phyloP scores from a whole-genome alignment of 2,797 vertebrate genomes.

The Dallia pectoralis region DNA sequence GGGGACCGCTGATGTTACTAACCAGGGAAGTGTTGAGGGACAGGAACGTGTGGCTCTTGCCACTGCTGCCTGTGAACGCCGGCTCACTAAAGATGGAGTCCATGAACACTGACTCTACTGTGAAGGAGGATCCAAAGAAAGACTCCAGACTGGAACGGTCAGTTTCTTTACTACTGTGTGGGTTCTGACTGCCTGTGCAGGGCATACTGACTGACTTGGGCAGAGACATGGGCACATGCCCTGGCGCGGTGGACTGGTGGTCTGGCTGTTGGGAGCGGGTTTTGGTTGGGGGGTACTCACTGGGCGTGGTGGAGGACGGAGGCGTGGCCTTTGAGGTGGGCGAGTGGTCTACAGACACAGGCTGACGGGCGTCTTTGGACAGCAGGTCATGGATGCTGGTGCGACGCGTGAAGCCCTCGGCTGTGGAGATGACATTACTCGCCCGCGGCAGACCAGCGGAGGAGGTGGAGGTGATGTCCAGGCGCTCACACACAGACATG shows the following conservation, averaged over 20 bases:
- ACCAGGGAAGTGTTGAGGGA: slow-evolving; percentile 93
- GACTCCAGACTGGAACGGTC: slow-evolving; percentile 73
- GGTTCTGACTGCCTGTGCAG: slow-evolving; percentile 34
- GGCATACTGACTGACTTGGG: slow-evolving; percentile 78
- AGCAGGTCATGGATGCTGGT: slow-evolving; percentile 98
- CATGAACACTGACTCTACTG: slow-evolving; percentile 74
- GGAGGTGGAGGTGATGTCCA: slow-evolving; percentile 74
- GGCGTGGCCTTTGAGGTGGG: slow-evolving; percentile 66
- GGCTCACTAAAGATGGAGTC: slow-evolving; percentile 79
- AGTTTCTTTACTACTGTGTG: slow-evolving; percentile 58
- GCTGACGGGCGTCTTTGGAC: slow-evolving; percentile 89
- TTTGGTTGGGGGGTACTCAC: slow-evolving; percentile 90
- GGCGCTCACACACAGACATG: slow-evolving; percentile 78
- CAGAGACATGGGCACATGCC: slow-evolving; percentile 45
- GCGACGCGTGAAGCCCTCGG: slow-evolving; percentile 91
- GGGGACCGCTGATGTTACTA: slow-evolving; percentile 89
- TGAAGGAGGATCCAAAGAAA: slow-evolving; percentile 76
- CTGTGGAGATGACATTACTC: slow-evolving; percentile 97
- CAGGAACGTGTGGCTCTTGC: slow-evolving; percentile 82
- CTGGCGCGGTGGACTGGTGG: slow-evolving; percentile 24
- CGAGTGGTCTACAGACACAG: slow-evolving; percentile 82
- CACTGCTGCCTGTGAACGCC: slow-evolving; percentile 44
- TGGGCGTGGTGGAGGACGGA: slow-evolving; percentile 75
- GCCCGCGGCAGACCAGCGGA: slow-evolving; percentile 93
- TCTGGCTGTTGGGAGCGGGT: slow-evolving; percentile 53